A percentile compares a stretch with the other conserved stretches of the same genome.
These are phyloP conservation scores for Neolamprologus hecqui DNA, from an alignment of 2,113 vertebrate species.

Conservation along the genomic window DNA sequence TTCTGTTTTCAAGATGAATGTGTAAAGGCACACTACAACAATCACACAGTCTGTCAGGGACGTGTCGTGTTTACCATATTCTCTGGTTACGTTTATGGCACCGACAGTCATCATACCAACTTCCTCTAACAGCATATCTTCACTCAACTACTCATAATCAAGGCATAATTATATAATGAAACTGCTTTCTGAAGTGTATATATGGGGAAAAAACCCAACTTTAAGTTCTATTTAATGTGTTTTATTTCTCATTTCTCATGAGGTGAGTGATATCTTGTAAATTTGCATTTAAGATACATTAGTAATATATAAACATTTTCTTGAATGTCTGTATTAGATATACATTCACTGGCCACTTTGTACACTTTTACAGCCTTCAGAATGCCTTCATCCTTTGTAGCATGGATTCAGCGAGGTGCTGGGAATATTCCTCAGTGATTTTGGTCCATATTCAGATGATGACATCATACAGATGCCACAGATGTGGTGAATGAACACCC, in stretches of 20 bases:
- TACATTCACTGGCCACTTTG: background rate
- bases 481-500: background rate
- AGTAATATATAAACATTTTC: background rate
- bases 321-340: background rate
- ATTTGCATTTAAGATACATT: background rate
- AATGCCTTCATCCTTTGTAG: rapidly evolving
- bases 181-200: background rate
- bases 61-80: background rate
- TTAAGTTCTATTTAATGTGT: background rate
- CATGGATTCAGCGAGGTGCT: background rate
- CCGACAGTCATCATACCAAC: background rate
- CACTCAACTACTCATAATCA: background rate
- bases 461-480: background rate
- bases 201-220: background rate
- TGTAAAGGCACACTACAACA: background rate
- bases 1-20: background rate
- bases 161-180: background rate
- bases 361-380: background rate
- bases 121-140: background rate
- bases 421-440: background rate
- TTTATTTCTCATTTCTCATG: background rate
- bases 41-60: background rate
- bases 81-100: background rate
- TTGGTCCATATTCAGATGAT: background rate
- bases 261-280: background rate